phyloP scores from a whole-genome alignment of 2,113 vertebrate species.

The Tautogolabrus adspersus region DNA sequence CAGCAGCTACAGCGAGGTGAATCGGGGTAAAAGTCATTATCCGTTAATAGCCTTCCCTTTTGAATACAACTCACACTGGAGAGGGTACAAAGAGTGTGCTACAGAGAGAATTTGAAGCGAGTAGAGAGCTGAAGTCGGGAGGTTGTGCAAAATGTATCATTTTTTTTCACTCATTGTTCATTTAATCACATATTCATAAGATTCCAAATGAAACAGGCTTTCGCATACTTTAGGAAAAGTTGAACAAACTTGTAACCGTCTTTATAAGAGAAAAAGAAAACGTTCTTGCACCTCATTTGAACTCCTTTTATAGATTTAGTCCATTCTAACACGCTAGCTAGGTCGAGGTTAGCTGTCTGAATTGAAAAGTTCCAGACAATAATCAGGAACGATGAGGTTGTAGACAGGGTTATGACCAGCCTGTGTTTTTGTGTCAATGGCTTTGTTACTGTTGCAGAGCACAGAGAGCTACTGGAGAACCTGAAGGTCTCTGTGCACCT shows the following conservation, averaged over 20 bases:
- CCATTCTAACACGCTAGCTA: not conserved
- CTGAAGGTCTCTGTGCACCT: slow-evolving; percentile 4
- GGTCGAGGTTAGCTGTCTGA: not conserved
- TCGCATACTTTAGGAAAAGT: not conserved
- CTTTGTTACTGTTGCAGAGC: slow-evolving; percentile 54
- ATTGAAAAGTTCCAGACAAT: slow-evolving; percentile 1
- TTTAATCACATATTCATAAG: not conserved
- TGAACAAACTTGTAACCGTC: not conserved
- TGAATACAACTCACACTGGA: slow-evolving; percentile 14
- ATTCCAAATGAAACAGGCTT: not conserved
- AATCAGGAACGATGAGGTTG: not conserved
- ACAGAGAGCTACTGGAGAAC: slow-evolving; percentile 34
- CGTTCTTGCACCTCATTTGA: not conserved
- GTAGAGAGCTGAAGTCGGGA: not conserved
- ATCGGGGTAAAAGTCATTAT: slow-evolving; percentile 16
- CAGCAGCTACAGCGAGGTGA: not conserved
- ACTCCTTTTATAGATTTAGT: slow-evolving; percentile 23
- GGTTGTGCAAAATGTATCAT: not conserved
- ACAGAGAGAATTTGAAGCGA: not conserved
- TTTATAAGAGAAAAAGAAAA: slow-evolving; percentile 13
- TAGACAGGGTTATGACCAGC: slow-evolving; percentile 10
- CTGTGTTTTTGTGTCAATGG: slow-evolving; percentile 27
- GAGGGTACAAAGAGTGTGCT: slow-evolving; percentile 1
- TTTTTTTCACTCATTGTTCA: not conserved
- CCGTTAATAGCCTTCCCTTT: slow-evolving; percentile 2